Conservation (phyloP, 2,113 vertebrate species). For the Pachyramphus minor region DNA sequence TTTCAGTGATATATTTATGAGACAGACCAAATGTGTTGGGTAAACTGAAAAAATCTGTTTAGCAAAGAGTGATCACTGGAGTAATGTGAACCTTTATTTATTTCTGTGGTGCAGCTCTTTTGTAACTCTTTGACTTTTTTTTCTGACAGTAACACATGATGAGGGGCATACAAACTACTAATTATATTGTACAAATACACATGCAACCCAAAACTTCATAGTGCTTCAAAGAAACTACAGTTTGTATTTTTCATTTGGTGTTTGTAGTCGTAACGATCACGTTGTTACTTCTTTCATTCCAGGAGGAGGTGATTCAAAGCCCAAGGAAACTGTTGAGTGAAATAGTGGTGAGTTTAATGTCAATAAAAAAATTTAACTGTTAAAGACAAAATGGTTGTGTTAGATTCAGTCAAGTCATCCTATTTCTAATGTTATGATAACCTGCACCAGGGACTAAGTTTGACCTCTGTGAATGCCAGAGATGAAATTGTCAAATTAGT, state of each 20-base stretch:
- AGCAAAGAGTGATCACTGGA: not conserved
- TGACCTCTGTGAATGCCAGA: not conserved
- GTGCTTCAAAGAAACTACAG: not conserved
- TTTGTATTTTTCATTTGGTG: not conserved
- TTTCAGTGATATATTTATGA: not conserved
- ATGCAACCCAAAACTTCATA: not conserved
- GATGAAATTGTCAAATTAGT: not conserved
- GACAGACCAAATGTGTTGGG: not conserved
- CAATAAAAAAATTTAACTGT: not conserved
- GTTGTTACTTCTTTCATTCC: not conserved
- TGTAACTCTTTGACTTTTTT: not conserved
- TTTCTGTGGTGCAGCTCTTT: not conserved
- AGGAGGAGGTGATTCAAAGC: not conserved
- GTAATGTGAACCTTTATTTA: slow-evolving; percentile 14
- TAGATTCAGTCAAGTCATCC: not conserved
- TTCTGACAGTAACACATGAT: not conserved
- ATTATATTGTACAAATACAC: not conserved
- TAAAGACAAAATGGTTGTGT: not conserved
- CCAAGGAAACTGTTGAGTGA: not conserved
- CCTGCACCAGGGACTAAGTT: not conserved
- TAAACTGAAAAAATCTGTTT: not conserved
- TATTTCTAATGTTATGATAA: not conserved
- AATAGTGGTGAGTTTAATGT: not conserved
- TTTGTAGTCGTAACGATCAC: not conserved
- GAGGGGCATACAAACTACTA: not conserved